Percentiles rank a stretch among this genome's conserved stretches.
Conservation (phyloP, 2,113 vertebrate species). For the human (Homo sapiens) region DNA sequence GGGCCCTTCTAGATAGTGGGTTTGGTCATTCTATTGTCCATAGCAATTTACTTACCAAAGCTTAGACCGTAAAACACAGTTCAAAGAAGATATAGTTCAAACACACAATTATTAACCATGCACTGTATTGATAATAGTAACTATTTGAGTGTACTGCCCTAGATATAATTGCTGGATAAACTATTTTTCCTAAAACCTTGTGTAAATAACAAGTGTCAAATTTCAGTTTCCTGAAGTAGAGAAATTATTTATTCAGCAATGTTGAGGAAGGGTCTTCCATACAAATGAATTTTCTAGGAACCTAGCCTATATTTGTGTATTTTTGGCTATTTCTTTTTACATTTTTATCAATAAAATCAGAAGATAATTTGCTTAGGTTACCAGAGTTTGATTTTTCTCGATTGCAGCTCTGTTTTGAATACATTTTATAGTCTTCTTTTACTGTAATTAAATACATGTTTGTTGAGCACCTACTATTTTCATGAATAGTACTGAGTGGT, state of each 20-base stretch:
- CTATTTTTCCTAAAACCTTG: neutral
- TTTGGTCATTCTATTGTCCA: slow-evolving; percentile 2
- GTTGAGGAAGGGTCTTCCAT: neutral
- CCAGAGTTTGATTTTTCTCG: slow-evolving; percentile 7
- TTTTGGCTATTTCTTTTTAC: neutral
- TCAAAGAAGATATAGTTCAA: neutral
- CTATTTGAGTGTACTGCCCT: neutral
- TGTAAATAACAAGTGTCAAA: neutral
- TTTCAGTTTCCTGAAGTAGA: slow-evolving; percentile 43
- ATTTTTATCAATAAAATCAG: neutral
- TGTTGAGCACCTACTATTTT: neutral
- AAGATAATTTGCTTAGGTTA: neutral
- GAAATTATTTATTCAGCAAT: neutral
- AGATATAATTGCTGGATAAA: neutral
- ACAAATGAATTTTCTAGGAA: slow-evolving; percentile 1
- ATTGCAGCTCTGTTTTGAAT: neutral
- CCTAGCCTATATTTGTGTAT: neutral
- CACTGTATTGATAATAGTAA: neutral
- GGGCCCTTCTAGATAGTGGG: neutral
- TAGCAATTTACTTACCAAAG: slow-evolving; percentile 25
- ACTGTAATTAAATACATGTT: neutral
- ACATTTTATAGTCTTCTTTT: slow-evolving; percentile 12
- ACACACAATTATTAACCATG: neutral
- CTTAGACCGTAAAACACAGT: slow-evolving; percentile 5
- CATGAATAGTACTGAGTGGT: neutral